These are phyloP conservation scores for Corvus cornix DNA, from an alignment of 2,113 vertebrate species.

Conservation along the genomic window DNA sequence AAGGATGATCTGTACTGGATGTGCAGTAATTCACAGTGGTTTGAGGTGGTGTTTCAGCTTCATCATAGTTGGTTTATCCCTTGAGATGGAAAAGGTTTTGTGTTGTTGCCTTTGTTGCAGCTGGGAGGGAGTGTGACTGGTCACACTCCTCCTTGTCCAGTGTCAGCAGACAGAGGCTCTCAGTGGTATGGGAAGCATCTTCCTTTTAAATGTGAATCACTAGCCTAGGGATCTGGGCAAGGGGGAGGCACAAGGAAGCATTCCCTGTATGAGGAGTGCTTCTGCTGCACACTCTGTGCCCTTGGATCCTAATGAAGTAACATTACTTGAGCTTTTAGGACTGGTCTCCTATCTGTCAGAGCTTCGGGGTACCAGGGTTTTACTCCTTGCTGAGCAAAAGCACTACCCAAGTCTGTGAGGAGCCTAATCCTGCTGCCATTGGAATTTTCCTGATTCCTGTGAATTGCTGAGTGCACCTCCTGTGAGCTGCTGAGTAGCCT, in stretches of 20 bases:
- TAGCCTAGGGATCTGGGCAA: conserved; percentile 7
- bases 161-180: neutral
- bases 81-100: neutral
- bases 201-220: conserved; percentile 60
- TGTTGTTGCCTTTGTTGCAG: neutral
- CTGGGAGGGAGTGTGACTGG: neutral
- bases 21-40: neutral
- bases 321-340: conserved; percentile 50
- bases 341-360: conserved; percentile 11
- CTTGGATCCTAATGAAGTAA: conserved; percentile 42
- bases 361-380: conserved; percentile 1
- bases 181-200: conserved; percentile 17
- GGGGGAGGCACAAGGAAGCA: neutral
- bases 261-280: neutral
- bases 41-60: neutral
- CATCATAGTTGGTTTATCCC: neutral
- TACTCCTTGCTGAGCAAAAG: conserved; percentile 34
- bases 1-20: neutral
- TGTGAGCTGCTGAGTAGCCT: conserved; percentile 3
- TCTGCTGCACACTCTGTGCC: neutral
- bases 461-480: conserved; percentile 32
- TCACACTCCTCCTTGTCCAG: neutral
- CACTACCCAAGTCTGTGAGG: neutral
- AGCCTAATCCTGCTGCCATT: conserved; percentile 26
- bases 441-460: neutral